These are phyloP conservation scores for Albula glossodonta DNA, from an alignment of 2,113 vertebrate species.

Conservation along the genomic window DNA sequence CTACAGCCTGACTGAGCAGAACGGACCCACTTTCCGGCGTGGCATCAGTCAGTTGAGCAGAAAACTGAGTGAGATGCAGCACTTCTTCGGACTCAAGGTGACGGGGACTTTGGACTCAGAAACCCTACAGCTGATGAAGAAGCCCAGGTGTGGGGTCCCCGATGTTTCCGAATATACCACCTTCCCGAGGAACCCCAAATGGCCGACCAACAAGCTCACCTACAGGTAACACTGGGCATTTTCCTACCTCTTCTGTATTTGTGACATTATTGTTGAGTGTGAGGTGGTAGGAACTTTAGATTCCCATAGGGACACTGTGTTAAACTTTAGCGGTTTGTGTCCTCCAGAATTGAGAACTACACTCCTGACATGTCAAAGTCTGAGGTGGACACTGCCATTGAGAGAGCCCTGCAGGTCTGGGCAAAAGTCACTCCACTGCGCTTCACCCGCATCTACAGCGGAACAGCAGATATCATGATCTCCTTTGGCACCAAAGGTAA, in stretches of 20 bases:
- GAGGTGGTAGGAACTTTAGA: not conserved
- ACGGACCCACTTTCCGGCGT: not conserved
- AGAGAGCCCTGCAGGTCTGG: constrained; percentile 80
- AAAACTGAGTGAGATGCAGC: constrained; percentile 82
- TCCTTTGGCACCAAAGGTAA: constrained; percentile 75
- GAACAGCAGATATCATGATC: constrained; percentile 84
- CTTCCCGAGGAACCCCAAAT: constrained; percentile 67
- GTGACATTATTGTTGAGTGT: not conserved
- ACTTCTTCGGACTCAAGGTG: constrained; percentile 74
- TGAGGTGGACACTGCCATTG: constrained; percentile 72
- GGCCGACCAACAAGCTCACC: constrained; percentile 72
- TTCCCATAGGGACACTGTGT: not conserved
- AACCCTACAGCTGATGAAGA: constrained; percentile 75
- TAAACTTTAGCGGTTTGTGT: not conserved
- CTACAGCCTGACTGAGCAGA: constrained; percentile 60
- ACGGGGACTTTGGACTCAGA: constrained; percentile 67
- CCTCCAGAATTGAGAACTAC: constrained; percentile 79
- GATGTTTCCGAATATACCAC: constrained; percentile 61
- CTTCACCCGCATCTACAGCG: constrained; percentile 67
- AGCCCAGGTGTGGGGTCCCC: constrained; percentile 77
- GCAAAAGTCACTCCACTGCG: constrained; percentile 73
- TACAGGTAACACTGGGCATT: constrained; percentile 74
- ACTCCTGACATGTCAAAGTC: constrained; percentile 68
- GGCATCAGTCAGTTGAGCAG: not conserved
- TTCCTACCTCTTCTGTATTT: not conserved